Evolutionary conservation across 2,888 invertebrate genomes (phyloP).

Genomic region (Papilio elwesi): DNA sequence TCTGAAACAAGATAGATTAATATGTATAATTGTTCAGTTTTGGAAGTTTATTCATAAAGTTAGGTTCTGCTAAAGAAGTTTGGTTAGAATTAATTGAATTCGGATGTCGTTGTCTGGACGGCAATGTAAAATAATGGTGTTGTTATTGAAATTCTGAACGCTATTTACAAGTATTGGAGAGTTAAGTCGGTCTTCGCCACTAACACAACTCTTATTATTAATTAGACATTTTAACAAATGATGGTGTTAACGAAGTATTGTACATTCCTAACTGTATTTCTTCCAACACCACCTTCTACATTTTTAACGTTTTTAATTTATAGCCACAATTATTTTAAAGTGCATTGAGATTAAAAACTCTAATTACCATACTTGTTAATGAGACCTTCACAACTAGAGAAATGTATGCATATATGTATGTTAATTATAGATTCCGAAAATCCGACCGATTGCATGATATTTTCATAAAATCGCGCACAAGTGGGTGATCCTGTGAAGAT

Average conservation of each 20-base stretch:
- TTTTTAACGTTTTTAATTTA: too few species aligned
- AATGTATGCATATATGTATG: too few species aligned
- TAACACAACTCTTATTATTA: conserved; percentile 34
- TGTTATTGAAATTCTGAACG: conserved; percentile 27
- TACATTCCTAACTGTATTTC: conserved; percentile 19
- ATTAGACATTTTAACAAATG: conserved; percentile 23
- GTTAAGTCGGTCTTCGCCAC: conserved; percentile 5
- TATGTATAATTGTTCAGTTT: conserved; percentile 33
- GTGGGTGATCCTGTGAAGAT: too few species aligned
- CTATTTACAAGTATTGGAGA: conserved; percentile 1
- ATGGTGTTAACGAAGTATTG: conserved; percentile 30
- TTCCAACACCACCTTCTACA: neutral
- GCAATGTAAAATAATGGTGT: neutral
- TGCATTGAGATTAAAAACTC: too few species aligned
- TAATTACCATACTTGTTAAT: too few species aligned
- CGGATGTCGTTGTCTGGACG: conserved; percentile 14
- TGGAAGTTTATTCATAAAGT: conserved; percentile 44
- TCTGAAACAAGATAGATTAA: conserved; percentile 62
- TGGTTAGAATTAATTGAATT: conserved; percentile 28
- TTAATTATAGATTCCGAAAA: too few species aligned
- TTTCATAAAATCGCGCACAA: too few species aligned
- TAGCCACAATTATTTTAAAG: too few species aligned
- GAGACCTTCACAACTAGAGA: too few species aligned
- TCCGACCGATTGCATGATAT: too few species aligned
- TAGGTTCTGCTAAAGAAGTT: conserved; percentile 44